phyloP scores from a whole-genome alignment of 1,140 invertebrate genomes.

The Polyergus mexicanus region DNA sequence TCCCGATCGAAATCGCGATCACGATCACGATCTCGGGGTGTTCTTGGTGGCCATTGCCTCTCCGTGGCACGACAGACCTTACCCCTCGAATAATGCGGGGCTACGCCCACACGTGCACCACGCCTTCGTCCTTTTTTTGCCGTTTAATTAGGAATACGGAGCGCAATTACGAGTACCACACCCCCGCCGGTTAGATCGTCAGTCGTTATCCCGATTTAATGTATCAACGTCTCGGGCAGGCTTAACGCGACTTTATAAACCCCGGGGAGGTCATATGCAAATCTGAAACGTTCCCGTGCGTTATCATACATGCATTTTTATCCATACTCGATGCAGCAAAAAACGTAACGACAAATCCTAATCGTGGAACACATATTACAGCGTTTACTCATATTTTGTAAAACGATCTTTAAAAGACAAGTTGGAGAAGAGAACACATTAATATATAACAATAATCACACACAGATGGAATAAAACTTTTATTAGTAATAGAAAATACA shows the following conservation, averaged over 20 bases:
- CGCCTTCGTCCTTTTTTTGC: constrained; percentile 68
- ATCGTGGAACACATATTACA: neutral
- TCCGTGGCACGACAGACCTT: constrained; percentile 51
- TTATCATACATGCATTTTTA: constrained; percentile 58
- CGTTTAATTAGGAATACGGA: constrained; percentile 74
- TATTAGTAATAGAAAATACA: neutral
- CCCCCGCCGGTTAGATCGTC: constrained; percentile 67
- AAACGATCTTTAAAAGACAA: neutral
- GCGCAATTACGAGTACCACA: constrained; percentile 73
- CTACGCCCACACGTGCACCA: constrained; percentile 68
- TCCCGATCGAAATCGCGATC: constrained; percentile 66
- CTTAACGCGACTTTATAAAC: constrained; percentile 49
- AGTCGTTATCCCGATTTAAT: constrained; percentile 66
- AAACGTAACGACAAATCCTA: constrained; percentile 18
- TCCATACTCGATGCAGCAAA: constrained; percentile 27
- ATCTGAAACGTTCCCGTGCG: constrained; percentile 32
- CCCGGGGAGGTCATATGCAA: constrained; percentile 40
- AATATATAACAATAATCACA: neutral
- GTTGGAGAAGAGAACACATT: neutral
- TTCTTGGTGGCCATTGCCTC: constrained; percentile 69
- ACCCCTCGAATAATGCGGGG: constrained; percentile 61
- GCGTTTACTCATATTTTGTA: constrained; percentile 6
- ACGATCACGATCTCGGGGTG: constrained; percentile 47
- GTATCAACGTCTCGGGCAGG: constrained; percentile 50
- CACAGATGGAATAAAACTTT: neutral